phyloP scores from a whole-genome alignment of 2,888 invertebrate genomes.

The Notodonta ziczac region DNA sequence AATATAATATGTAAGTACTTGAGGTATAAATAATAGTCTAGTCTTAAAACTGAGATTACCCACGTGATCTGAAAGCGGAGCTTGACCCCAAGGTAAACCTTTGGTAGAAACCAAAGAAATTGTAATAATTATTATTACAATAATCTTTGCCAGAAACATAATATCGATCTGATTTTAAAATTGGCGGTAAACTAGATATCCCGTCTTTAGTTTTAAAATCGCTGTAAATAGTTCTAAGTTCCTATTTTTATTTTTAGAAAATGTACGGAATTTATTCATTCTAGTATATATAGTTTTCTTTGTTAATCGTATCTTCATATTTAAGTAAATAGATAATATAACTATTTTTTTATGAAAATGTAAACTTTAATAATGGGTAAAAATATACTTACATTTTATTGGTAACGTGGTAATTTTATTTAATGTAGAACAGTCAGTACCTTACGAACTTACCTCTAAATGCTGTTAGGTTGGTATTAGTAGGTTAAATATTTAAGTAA shows the following conservation, averaged over 20 bases:
- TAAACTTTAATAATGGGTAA: neutral
- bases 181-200: conserved; percentile 16
- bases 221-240: conserved; percentile 45
- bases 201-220: conserved; percentile 11
- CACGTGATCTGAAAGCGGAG: neutral
- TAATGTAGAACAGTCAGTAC: neutral
- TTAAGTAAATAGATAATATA: conserved; percentile 6
- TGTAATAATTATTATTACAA: no score
- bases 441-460: no score
- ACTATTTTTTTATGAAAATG: conserved; percentile 14
- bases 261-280: conserved; percentile 5
- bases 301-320: neutral
- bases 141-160: neutral
- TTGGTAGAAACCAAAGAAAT: no score
- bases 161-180: conserved; percentile 33
- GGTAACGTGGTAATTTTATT: neutral
- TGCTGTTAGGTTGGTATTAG: no score
- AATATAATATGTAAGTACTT: neutral
- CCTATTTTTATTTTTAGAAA: conserved; percentile 34
- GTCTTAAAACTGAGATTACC: conserved; percentile 1
- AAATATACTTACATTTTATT: neutral
- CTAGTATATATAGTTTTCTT: neutral
- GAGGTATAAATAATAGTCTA: neutral
- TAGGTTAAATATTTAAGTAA: no score
- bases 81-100: neutral